These are phyloP conservation scores for Saccopteryx bilineata DNA, from an alignment of 2,113 vertebrate genomes.

Conservation along the genomic window DNA sequence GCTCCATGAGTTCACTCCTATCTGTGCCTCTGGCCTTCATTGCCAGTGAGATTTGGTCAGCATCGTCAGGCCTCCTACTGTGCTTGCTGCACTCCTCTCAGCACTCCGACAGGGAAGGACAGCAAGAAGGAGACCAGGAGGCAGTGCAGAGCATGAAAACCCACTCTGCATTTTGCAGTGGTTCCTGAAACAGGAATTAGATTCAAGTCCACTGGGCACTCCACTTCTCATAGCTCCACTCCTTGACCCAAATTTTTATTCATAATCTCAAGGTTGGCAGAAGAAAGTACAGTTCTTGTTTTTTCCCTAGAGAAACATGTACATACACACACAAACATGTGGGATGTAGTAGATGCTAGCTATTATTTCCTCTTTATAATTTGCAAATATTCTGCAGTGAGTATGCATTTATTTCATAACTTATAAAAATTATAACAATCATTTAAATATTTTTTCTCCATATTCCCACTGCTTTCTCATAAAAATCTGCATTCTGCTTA, in stretches of 20 bases:
- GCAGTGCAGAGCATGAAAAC: not conserved
- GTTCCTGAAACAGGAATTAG: not conserved
- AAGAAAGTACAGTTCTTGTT: not conserved
- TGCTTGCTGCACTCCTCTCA: not conserved
- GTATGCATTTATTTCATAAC: conserved; percentile 19
- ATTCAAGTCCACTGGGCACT: not conserved
- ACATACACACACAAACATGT: not conserved
- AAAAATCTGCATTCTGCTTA: not conserved
- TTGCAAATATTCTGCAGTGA: conserved; percentile 51
- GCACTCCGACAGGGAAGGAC: not conserved
- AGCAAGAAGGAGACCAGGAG: not conserved
- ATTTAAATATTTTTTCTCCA: conserved; percentile 19
- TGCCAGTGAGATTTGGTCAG: not conserved
- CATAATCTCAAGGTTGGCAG: conserved; percentile 28
- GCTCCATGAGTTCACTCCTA: not conserved
- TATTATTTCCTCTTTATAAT: conserved; percentile 24
- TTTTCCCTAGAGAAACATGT: not conserved
- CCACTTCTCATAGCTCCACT: not conserved
- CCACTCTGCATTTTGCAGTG: not conserved
- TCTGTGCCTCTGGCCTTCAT: conserved; percentile 4
- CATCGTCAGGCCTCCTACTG: not conserved
- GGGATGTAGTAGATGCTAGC: not conserved
- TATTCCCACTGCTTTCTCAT: conserved; percentile 28
- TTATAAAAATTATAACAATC: conserved; percentile 22
- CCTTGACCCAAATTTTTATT: conserved; percentile 17